Conservation (phyloP, 2,797 vertebrate species). For the Semaprochilodus insignis region DNA sequence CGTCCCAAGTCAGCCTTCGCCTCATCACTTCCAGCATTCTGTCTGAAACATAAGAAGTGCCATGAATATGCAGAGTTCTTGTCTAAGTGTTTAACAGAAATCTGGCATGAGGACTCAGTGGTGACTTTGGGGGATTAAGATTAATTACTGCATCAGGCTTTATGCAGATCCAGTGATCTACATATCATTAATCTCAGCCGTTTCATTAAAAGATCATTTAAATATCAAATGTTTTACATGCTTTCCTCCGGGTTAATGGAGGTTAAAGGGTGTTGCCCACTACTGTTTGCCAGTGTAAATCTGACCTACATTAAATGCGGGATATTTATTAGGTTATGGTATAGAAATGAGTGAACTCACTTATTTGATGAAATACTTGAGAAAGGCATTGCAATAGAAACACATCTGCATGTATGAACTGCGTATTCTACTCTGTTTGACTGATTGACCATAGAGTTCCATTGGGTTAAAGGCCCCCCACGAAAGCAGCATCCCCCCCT, state of each 20-base stretch:
- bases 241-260: background rate
- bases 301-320: background rate
- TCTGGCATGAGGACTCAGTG: background rate
- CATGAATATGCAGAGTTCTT: background rate
- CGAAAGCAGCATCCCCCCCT: too few relatives aligned
- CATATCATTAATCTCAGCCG: background rate
- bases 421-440: too few relatives aligned
- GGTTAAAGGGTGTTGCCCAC: background rate
- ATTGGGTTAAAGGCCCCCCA: too few relatives aligned
- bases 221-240: background rate
- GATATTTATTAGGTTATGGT: background rate
- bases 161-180: background rate
- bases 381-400: too few relatives aligned
- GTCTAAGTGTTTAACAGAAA: background rate
- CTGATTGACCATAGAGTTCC: too few relatives aligned
- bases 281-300: background rate
- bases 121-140: background rate
- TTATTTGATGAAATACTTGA: too few relatives aligned
- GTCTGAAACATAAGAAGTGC: background rate
- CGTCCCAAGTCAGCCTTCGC: background rate
- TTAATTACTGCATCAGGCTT: background rate
- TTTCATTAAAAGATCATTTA: background rate
- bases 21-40: background rate
- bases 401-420: too few relatives aligned
- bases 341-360: background rate